Evolutionary conservation across 2,888 invertebrate genomes (phyloP).

Genomic region (Euphydryas editha): DNA sequence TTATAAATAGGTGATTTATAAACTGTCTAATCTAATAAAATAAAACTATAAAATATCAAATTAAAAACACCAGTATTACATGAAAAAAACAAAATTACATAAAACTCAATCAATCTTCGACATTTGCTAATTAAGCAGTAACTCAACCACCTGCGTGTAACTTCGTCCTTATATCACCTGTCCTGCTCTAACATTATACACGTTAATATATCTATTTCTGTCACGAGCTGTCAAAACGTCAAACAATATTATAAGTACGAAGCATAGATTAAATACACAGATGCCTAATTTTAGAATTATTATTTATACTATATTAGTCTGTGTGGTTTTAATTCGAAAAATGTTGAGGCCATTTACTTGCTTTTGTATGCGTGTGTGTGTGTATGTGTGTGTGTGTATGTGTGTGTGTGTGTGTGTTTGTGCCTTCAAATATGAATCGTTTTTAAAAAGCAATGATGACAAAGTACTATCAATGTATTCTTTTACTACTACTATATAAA

Average conservation of each 20-base stretch:
- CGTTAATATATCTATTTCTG: constrained; percentile 22
- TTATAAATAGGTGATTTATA: no score
- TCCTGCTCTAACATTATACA: constrained; percentile 21
- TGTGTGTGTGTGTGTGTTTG: no score
- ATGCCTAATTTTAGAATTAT: not conserved
- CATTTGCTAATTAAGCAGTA: constrained; percentile 32
- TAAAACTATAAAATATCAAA: not conserved
- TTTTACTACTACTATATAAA: no score
- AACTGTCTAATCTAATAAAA: not conserved
- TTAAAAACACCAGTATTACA: not conserved
- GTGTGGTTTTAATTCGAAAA: no score
- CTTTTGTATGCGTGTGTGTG: no score
- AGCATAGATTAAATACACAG: constrained; percentile 47
- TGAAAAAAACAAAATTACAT: not conserved
- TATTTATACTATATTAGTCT: no score
- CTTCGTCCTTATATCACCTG: constrained; percentile 27
- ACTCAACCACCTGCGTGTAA: constrained; percentile 30
- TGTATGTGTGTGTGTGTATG: no score
- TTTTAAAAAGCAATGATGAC: no score
- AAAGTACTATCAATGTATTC: no score
- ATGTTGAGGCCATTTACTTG: no score
- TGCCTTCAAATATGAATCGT: no score
- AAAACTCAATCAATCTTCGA: constrained; percentile 31
- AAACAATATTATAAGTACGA: constrained; percentile 55
- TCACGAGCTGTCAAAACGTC: constrained; percentile 58